Base-by-base conservation (phyloP, 30 jellyfish, hydroid and myxozoan genomes). In the Aurelia coerulea region DNA sequence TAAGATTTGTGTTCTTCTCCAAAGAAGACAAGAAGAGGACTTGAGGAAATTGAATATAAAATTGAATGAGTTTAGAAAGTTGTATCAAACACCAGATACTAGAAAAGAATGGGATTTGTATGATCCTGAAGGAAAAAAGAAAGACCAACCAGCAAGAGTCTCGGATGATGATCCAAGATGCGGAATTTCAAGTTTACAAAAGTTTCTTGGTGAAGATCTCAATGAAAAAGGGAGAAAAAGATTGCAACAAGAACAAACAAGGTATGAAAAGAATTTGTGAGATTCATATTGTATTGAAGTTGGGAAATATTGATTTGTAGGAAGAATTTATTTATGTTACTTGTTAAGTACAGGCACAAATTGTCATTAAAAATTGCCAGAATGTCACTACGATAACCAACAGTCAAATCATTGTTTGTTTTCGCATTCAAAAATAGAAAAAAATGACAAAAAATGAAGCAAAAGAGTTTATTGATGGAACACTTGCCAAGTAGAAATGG, bases 91-190 rank as follows among this genome's bases (percentile, higher is more conserved):
- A 9, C 96, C 97, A 11, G 97, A 88, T 17, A 87, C 81, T 15
- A 34, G 98, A 53, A 95, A 92, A 37, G 98, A 93, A 76, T 93
- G 93, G 90, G 98, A 93, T 78, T 88, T 93, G 52, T 59, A 93
- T 78, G 98, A 93, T 73, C 98, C 98, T 16, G 90, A 93, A 66
- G 90, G 93, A 5, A 93, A 93, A 64, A 67, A 73, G 69, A 93
- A 93, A 79, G 98, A 93, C 37, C 77, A 83, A 66, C 93, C 98
- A 5, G 98, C 98, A 13, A 77, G 98, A 18, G 90, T 93, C 16
- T 87, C 97, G 10, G 98, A 93, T 87, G 96, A 93, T 82, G 98
- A 93, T 56, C 97, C 98, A 53, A 73, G 98, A 46, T 93, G 98
- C 62, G 97, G 98, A 18, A 68, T 93, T 73, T 93, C 98, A 15